Evolutionary conservation across 2,888 invertebrate genomes (phyloP).

Genomic region (Dryomyza anilis): DNA sequence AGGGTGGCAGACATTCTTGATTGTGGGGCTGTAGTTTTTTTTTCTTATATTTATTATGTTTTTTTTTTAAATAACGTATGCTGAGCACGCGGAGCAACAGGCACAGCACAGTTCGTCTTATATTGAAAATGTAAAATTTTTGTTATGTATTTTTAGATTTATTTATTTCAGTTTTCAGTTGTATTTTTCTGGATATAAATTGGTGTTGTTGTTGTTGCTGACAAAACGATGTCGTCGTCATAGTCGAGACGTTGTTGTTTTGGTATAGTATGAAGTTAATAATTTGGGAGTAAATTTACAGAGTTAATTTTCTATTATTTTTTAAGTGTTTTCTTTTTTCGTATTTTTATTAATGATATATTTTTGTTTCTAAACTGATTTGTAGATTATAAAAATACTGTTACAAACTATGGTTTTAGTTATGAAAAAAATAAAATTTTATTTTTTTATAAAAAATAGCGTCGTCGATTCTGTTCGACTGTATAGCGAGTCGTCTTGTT

Average conservation of each 20-base stretch:
- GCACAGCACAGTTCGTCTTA: not conserved
- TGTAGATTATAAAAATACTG: not conserved
- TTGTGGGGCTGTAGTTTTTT: not conserved
- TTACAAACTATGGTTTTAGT: too few relatives aligned
- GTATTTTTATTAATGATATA: slow-evolving; percentile 13
- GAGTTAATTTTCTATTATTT: slow-evolving; percentile 11
- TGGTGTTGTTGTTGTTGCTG: not conserved
- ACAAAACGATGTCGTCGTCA: not conserved
- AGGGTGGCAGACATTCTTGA: not conserved
- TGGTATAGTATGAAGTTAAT: not conserved
- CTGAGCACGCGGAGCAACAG: too few relatives aligned
- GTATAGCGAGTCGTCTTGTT: too few relatives aligned
- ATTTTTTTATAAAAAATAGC: too few relatives aligned
- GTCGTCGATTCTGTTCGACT: too few relatives aligned
- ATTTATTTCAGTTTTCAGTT: slow-evolving; percentile 21
- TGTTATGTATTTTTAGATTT: slow-evolving; percentile 23
- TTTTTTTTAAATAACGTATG: not conserved
- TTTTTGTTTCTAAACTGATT: too few relatives aligned
- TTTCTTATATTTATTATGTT: not conserved
- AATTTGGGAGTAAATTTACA: not conserved
- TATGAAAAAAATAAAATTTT: too few relatives aligned
- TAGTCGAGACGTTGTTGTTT: too few relatives aligned
- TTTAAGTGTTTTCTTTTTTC: not conserved
- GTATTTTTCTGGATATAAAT: slow-evolving; percentile 21
- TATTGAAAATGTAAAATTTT: slow-evolving; percentile 16